Conservation (phyloP, 2,888 invertebrate species). For the Strigamia maritima region DNA sequence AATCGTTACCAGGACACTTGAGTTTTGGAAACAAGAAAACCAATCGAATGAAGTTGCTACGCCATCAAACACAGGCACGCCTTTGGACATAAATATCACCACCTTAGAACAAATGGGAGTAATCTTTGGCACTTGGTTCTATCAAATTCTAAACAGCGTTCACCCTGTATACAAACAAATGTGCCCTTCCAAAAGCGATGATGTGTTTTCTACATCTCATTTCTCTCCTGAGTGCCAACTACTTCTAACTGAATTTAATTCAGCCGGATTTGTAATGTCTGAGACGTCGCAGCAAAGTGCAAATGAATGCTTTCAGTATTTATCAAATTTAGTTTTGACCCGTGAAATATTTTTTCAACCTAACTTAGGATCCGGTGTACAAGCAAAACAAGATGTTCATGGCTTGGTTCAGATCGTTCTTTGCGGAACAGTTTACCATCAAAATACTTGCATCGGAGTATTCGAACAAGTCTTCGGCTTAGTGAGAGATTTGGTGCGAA, state of each 20-base stretch:
- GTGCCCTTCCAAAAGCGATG: background rate
- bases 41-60: background rate
- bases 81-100: background rate
- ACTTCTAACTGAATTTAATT: background rate
- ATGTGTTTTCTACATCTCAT: conserved; percentile 55
- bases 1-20: conserved; percentile 46
- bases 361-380: conserved; percentile 56
- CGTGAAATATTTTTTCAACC: conserved; percentile 40
- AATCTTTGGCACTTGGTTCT: conserved; percentile 63
- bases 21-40: background rate
- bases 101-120: conserved; percentile 56
- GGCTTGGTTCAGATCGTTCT: conserved; percentile 62
- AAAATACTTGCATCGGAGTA: conserved; percentile 58
- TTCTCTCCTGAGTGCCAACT: conserved; percentile 59
- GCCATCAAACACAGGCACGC: background rate
- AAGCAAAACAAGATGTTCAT: conserved; percentile 61
- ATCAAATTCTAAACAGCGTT: conserved; percentile 53
- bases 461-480: conserved; percentile 66
- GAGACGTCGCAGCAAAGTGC: background rate
- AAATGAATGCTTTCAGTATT: conserved; percentile 13
- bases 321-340: conserved; percentile 36
- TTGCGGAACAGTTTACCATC: conserved; percentile 63
- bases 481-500: conserved; percentile 60
- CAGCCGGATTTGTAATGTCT: background rate
- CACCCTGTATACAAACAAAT: conserved; percentile 33